These are phyloP conservation scores for Limosa lapponica DNA, from an alignment of 2,797 vertebrate genomes.

Conservation along the genomic window DNA sequence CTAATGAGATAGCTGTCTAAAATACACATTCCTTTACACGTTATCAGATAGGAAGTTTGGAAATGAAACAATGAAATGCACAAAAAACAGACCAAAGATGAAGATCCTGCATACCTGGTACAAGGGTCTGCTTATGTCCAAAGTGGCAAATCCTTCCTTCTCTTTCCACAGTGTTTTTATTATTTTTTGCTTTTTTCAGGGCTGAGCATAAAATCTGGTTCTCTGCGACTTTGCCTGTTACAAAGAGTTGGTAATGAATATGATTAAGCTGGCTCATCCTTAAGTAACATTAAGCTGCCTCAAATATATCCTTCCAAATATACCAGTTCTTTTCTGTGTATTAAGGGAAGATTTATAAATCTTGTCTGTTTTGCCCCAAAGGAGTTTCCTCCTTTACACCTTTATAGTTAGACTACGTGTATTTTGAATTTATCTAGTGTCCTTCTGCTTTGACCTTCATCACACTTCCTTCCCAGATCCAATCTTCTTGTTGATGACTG, in stretches of 20 bases:
- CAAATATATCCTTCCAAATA: not conserved
- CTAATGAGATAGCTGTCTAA: not conserved
- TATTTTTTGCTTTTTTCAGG: not conserved
- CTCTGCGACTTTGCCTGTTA: not conserved
- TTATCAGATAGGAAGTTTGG: not conserved
- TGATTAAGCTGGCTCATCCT: not conserved
- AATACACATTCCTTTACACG: not conserved
- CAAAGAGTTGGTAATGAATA: not conserved
- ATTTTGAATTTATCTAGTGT: not conserved
- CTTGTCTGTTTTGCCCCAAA: not conserved
- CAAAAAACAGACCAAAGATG: not conserved
- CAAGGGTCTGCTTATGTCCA: not conserved
- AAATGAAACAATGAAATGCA: not conserved
- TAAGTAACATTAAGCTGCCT: not conserved
- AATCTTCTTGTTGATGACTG: not conserved
- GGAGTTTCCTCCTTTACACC: not conserved
- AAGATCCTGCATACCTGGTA: rapidly evolving
- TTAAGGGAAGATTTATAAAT: not conserved
- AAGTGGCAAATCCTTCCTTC: not conserved
- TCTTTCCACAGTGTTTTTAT: not conserved
- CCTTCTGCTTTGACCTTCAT: not conserved
- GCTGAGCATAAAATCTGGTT: not conserved
- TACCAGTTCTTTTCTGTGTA: not conserved
- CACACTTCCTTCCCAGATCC: not conserved
- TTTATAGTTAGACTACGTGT: not conserved